A percentile compares a stretch with the other conserved stretches of the same genome.
Evolutionary conservation across 2,888 invertebrate genomes (phyloP).

Genomic region (Ectobius pallidus): DNA sequence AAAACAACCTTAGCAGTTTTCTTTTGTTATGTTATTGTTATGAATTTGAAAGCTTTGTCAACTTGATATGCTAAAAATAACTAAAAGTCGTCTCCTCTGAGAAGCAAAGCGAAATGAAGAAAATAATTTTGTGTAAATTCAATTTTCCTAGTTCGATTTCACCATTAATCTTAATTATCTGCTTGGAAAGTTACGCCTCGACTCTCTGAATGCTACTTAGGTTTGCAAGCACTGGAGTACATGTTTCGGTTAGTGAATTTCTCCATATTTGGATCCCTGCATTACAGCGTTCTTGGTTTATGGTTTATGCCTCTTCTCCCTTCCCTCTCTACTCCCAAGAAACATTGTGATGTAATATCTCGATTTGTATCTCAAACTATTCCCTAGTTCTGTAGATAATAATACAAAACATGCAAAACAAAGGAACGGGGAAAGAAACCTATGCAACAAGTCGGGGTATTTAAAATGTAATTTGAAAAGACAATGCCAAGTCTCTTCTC

Average conservation of each 20-base stretch:
- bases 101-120: too few species aligned
- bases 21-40: too few species aligned
- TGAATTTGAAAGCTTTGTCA: too few species aligned
- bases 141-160: too few species aligned
- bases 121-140: too few species aligned
- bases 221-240: too few species aligned
- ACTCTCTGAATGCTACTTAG: too few species aligned
- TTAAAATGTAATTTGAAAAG: conserved; percentile 1
- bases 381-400: neutral
- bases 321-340: neutral
- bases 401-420: neutral
- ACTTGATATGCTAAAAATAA: too few species aligned
- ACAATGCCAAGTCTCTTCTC: neutral
- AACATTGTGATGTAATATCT: neutral
- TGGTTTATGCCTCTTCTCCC: neutral
- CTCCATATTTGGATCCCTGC: neutral
- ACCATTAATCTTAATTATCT: too few species aligned
- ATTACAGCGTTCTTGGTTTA: neutral
- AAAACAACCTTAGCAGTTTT: too few species aligned
- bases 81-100: too few species aligned
- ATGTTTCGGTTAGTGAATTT: conserved; percentile 5
- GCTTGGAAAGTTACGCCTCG: too few species aligned
- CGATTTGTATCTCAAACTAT: neutral
- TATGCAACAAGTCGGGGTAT: neutral
- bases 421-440: neutral